Base-by-base conservation (phyloP, 2,888 invertebrate species). In the Patella ulyssiponensis region DNA sequence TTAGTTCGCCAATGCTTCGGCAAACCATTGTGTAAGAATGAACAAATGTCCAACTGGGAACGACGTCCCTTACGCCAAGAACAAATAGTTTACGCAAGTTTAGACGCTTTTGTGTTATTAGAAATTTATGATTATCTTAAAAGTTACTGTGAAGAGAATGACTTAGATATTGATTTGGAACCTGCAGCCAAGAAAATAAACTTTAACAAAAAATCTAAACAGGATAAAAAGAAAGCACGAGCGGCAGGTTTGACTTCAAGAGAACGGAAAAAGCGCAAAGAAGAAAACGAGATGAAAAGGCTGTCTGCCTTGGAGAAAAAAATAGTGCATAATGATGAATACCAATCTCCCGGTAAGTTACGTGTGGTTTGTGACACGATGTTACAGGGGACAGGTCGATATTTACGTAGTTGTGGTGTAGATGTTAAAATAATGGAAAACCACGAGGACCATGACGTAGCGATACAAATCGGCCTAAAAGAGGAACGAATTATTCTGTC, bases 31-130 rank as follows among this genome's bases (percentile, higher is more conserved):
- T 84, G 89, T 77, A 92, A 92, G 81, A 79, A 83, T 0, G 88
- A 91, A 79, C 91, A 91, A 84, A 88, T 91, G 88, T 91, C 91
- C 0, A 86, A 91, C 86, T 92, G 92, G 92, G 90, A 91, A 81
- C 82, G 87, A 72, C 80, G 92, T 14, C 91, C 91, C 2, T 83
- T 91, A 7, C 75, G 90, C 53, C 75, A 74, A 5, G 82, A 87
- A n/a, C 92, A 92, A 83, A 77, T 90, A 15, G 77, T 77, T n/a
- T 91, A 91, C 84, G 91, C 91, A 78, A 90, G 91, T 54, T 92
- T 97, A 75, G 98, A 98, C 93, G 97, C 97, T 0, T 95, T 94
- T 92, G 96, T 97, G 86, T 93, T 98, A 78, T 91, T 98, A 84
- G 94, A 96, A 92, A 93, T 97, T 58, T 96, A 96, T 92, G 93